phyloP scores from a whole-genome alignment of 2,797 vertebrate genomes.

The Liasis olivaceus region DNA sequence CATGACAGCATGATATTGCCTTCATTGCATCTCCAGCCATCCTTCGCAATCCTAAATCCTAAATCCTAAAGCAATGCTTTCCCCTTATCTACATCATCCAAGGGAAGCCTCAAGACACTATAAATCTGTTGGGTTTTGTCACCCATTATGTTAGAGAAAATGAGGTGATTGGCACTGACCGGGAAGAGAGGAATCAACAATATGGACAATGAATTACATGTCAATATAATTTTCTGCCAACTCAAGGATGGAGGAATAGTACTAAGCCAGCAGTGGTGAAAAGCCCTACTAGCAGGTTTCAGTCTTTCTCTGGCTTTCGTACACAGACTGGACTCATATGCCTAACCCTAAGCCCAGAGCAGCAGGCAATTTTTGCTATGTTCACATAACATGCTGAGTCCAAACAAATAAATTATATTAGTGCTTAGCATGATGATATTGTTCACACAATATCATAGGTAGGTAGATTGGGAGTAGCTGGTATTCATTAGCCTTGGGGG shows the following conservation, averaged over 20 bases:
- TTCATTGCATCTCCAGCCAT: neutral
- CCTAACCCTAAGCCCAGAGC: neutral
- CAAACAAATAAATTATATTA: neutral
- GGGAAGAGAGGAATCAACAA: neutral
- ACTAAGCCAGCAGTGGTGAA: neutral
- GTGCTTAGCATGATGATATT: neutral
- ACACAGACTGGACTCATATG: neutral
- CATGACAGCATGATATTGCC: neutral
- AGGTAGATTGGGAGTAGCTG: neutral
- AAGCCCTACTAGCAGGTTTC: neutral
- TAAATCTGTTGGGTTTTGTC: neutral
- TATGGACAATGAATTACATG: neutral
- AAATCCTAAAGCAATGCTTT: neutral
- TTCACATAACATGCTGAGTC: neutral
- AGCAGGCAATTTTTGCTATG: neutral
- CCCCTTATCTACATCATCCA: neutral
- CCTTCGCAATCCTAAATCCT: neutral
- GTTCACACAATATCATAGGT: neutral
- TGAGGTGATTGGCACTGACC: neutral
- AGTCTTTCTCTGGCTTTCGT: neutral
- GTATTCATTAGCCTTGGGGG: neutral
- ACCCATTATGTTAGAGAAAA: neutral
- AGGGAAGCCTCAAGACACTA: neutral
- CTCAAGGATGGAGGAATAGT: neutral
- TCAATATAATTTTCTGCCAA: neutral